phyloP scores from a whole-genome alignment of 2,888 invertebrate species.

The Drosophila pseudotalamancana region DNA sequence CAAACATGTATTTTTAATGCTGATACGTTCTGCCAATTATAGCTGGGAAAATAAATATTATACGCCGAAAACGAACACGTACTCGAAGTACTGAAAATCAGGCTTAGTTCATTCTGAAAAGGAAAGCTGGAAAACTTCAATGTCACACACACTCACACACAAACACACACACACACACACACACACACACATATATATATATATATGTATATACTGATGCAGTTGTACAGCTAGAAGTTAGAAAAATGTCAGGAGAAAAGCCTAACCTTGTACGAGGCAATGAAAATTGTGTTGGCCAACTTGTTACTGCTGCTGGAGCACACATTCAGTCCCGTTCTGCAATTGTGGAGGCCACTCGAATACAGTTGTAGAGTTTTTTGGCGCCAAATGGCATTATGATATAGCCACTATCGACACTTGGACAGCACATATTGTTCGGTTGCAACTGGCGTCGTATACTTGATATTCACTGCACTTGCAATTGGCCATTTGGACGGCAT shows the following conservation, averaged over 20 bases:
- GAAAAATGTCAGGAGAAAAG: background rate
- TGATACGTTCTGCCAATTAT: no score
- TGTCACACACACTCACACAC: slow-evolving; percentile 2
- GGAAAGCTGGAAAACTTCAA: background rate
- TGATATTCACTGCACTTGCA: slow-evolving; percentile 50
- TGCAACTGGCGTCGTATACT: slow-evolving; percentile 41
- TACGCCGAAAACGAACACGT: no score
- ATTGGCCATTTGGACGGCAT: slow-evolving; percentile 54
- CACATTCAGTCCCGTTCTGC: background rate
- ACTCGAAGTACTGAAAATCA: no score
- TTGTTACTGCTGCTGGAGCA: slow-evolving; percentile 58
- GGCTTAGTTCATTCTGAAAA: background rate
- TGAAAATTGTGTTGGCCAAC: slow-evolving; percentile 46
- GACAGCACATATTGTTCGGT: slow-evolving; percentile 30
- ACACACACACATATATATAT: no score
- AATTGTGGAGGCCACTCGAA: slow-evolving; percentile 25
- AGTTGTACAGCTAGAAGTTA: background rate
- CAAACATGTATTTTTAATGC: no score
- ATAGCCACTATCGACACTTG: slow-evolving; percentile 19
- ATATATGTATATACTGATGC: no score
- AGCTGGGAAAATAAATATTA: background rate
- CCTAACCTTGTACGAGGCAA: slow-evolving; percentile 4
- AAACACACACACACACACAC: background rate
- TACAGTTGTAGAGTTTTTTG: slow-evolving; percentile 52
- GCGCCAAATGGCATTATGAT: slow-evolving; percentile 64